Base-by-base conservation (phyloP, 1,140 invertebrate genomes). In the Ceratina australensis region DNA sequence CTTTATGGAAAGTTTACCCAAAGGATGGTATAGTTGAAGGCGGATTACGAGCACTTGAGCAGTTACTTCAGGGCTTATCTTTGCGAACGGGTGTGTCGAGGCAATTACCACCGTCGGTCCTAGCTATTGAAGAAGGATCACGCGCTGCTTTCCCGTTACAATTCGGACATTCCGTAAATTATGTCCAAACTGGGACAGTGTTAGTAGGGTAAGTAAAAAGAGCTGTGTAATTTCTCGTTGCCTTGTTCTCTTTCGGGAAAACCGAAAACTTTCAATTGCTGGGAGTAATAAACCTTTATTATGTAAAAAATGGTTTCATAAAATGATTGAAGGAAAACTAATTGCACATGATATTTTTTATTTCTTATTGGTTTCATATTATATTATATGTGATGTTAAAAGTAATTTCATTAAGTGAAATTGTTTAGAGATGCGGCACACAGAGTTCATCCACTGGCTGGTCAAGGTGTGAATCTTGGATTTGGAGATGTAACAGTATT, bases 391-490 rank as follows among this genome's bases (percentile, higher is more conserved):
- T 42, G 10, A 10, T 42, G 10, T 8, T 42, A 42, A 42, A 42
- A 7, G 8, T 42, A 42, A 10, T 42, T 42, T 42, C 0, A 42
- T 42, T 42, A 10, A 33, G 10, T 7, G 33, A 42, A 54, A 20
- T 80, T 89, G n/a, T 93, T 33, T 86, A 96, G 97, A 18, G 99
- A 99, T 94, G 97, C 98, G 50, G 98, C 98, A 12, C 99, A 99
- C 92, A 94, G 97, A 88, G 94, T 99, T 52, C 98, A 99, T 93
- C 99, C 99, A 0, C 90, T 99, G 65, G 99, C 98, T 60, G 99
- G 99, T 0, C 98, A 99, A 92, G 98, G 98, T 15, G 97, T 99
- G 0, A 99, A 99, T 93, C 93, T 99, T 59, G 99, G 99, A 5
- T 98, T 99, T 91, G 97, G 97, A 26, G 99, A 99, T 93, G 95